Base-by-base conservation (phyloP, 2,113 vertebrate species). In the Phaetusa simplex region DNA sequence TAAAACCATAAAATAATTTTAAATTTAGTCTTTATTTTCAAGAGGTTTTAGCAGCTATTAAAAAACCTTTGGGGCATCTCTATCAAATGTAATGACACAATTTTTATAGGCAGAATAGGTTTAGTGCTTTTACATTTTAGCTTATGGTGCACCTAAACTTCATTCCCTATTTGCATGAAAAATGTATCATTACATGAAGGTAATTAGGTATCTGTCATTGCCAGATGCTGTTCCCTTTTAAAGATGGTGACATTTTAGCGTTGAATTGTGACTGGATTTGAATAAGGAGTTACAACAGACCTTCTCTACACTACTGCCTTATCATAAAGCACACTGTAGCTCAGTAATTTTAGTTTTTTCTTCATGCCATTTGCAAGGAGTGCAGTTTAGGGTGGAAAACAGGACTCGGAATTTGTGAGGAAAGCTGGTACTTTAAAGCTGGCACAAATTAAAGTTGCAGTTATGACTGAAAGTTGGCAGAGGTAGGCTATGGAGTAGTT, bases 191-290 rank as follows among this genome's bases (percentile, higher is more conserved):
- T 89, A 66, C 42, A 24, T 87, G 58, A 89, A 91, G 27, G 45
- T 91, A 95, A 80, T 97, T 97, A 95, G 70, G 56, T 93, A 87
- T 94, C 83, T 95, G 74, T 91, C 77, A 93, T 85, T 91, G 66
- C 84, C 81, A 91, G 47, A 79, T 95, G 82, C 77, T 70, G n/a
- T 70, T 97, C 40, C 21, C 18, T 87, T 93, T 93, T 85, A 72
- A 85, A 79, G 77, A 85, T 62, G 62, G 42, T 93, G 86, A 58
- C 96, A 94, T 93, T 96, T 97, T 73, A 87, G 45, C 55, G 34
- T 8, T 91, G 86, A 79, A 85, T 95, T 95, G 72, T 65, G 66
- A 30, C 84, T 94, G 88, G 52, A 42, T 85, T 94, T 93, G 70
- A 87, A 77, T 36, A 73, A 72, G 61, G 27, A 72, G 42, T 82